These are phyloP conservation scores for Acipenser oxyrinchus DNA, from an alignment of 2,797 vertebrate species.

Conservation along the genomic window DNA sequence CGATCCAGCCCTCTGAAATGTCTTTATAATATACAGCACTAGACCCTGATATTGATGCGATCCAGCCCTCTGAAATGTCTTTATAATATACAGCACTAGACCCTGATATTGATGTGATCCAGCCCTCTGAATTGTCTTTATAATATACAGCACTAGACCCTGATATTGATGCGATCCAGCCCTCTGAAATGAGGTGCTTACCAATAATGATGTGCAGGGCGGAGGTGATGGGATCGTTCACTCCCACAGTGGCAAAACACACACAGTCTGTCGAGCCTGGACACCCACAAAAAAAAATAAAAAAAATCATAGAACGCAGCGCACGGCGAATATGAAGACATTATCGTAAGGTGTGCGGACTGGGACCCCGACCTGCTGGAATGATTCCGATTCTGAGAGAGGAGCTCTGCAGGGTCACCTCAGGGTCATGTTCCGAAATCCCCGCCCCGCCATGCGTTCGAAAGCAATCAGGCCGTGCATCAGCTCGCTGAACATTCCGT, in stretches of 20 bases:
- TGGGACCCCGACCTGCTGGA: slow-evolving; percentile 59
- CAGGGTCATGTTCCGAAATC: slow-evolving; percentile 54
- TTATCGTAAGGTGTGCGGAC: background rate
- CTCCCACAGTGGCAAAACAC: slow-evolving; percentile 69
- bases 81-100: too few species aligned
- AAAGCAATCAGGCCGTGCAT: slow-evolving; percentile 70
- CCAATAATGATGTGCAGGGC: slow-evolving; percentile 72
- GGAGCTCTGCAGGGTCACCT: slow-evolving; percentile 55
- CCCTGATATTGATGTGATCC: too few species aligned
- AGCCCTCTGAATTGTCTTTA: too few species aligned
- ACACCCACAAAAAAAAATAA: background rate
- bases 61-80: too few species aligned
- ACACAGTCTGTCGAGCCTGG: slow-evolving; percentile 72
- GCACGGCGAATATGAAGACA: too few species aligned
- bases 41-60: too few species aligned
- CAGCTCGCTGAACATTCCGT: slow-evolving; percentile 76
- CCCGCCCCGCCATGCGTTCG: slow-evolving; percentile 65
- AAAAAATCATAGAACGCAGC: too few species aligned
- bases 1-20: too few species aligned
- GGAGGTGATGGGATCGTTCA: slow-evolving; percentile 66
- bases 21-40: too few species aligned
- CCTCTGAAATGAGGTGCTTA: slow-evolving; percentile 29
- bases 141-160: too few species aligned
- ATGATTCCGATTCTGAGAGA: slow-evolving; percentile 75
- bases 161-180: too few species aligned